Evolutionary conservation across 1,140 invertebrate genomes (phyloP).

Genomic region (Drosophila mojavensis): DNA sequence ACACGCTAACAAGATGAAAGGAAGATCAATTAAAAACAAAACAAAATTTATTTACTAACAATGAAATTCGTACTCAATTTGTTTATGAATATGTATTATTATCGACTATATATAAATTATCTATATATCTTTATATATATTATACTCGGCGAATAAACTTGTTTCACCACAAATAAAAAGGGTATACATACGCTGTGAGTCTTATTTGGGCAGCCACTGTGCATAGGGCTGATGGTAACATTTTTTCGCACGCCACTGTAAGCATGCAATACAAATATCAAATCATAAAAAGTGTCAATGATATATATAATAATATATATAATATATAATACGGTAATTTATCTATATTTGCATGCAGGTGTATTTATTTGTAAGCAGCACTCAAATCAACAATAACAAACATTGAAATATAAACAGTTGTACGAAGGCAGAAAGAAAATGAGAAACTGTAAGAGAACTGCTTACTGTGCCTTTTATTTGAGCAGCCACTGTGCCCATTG

Average conservation of each 20-base stretch:
- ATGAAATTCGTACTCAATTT: slow-evolving; percentile 62
- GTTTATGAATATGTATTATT: slow-evolving; percentile 72
- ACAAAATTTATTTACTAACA: slow-evolving; percentile 58
- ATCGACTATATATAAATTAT: slow-evolving; percentile 63
- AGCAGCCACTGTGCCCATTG: too few relatives aligned
- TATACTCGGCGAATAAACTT: slow-evolving; percentile 47
- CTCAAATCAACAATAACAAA: too few relatives aligned
- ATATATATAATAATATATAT: too few relatives aligned
- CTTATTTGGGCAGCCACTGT: slow-evolving; percentile 17
- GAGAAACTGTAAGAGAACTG: too few relatives aligned
- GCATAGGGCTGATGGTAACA: neutral
- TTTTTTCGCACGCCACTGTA: neutral
- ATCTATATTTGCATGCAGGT: too few relatives aligned
- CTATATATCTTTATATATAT: slow-evolving; percentile 41
- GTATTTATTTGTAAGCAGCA: too few relatives aligned
- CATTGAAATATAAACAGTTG: too few relatives aligned
- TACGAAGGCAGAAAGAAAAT: too few relatives aligned
- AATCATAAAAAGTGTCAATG: too few relatives aligned
- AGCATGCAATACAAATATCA: too few relatives aligned
- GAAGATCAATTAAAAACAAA: slow-evolving; percentile 50
- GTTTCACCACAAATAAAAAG: slow-evolving; percentile 31
- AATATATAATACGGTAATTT: too few relatives aligned
- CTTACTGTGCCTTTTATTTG: too few relatives aligned
- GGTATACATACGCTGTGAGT: neutral
- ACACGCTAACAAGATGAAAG: slow-evolving; percentile 31